These are phyloP conservation scores for Chrysomela aeneicollis DNA, from an alignment of 2,888 invertebrate genomes.

Conservation along the genomic window DNA sequence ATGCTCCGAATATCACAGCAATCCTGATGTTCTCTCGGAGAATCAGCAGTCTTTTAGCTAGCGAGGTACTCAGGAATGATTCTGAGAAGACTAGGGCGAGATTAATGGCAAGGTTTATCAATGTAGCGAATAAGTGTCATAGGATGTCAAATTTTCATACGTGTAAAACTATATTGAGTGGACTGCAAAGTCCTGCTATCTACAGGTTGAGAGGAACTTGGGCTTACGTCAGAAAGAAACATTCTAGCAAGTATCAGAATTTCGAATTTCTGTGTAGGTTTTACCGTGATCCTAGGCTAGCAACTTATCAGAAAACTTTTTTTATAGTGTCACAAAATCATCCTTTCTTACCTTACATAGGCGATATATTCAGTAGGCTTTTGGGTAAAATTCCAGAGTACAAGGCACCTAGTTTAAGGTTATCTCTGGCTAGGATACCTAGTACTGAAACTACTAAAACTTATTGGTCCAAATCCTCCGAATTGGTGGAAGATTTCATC, in stretches of 20 bases:
- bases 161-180: slow-evolving; percentile 63
- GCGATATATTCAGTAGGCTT: slow-evolving; percentile 60
- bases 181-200: slow-evolving; percentile 65
- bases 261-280: slow-evolving; percentile 63
- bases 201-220: slow-evolving; percentile 64
- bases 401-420: slow-evolving; percentile 34
- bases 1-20: slow-evolving; percentile 64
- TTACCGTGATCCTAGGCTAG: slow-evolving; percentile 60
- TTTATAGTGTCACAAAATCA: slow-evolving; percentile 55
- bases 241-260: slow-evolving; percentile 63
- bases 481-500: slow-evolving; percentile 23
- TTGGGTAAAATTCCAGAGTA: slow-evolving; percentile 57
- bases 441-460: slow-evolving; percentile 40
- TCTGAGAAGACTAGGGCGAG: slow-evolving; percentile 62
- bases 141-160: slow-evolving; percentile 65
- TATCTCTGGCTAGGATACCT: slow-evolving; percentile 31
- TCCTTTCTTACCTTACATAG: slow-evolving; percentile 63
- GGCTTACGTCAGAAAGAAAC: slow-evolving; percentile 63
- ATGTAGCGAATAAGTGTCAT: slow-evolving; percentile 65
- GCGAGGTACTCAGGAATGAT: slow-evolving; percentile 61
- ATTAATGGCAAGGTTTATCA: slow-evolving; percentile 64
- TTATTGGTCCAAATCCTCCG: slow-evolving; percentile 17
- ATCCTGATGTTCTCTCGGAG: slow-evolving; percentile 65
- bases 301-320: slow-evolving; percentile 60
- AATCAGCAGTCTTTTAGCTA: slow-evolving; percentile 63